Evolutionary conservation across 2,797 vertebrate genomes (phyloP).

Genomic region (Borostomias antarcticus): DNA sequence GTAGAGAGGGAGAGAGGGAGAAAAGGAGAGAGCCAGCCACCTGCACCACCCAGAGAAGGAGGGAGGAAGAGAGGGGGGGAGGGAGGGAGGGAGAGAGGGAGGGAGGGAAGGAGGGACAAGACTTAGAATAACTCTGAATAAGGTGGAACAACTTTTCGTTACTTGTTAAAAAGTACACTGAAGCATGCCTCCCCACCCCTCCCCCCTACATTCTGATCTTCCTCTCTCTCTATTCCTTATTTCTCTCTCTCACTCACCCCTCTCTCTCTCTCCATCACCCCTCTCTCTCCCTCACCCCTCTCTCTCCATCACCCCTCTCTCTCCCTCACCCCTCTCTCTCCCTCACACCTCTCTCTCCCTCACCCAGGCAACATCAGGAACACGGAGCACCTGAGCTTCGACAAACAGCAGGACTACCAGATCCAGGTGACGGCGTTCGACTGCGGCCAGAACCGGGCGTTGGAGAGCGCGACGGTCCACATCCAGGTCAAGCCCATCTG

Average conservation of each 20-base stretch:
- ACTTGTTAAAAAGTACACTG: no score
- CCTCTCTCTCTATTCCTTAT: no score
- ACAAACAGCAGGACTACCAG: conserved; percentile 88
- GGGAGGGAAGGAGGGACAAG: neutral
- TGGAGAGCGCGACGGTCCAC: conserved; percentile 80
- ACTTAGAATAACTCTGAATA: no score
- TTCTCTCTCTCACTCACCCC: no score
- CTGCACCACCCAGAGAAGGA: neutral
- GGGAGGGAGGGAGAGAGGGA: neutral
- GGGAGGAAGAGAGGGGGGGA: conserved; percentile 14
- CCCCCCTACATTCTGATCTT: no score
- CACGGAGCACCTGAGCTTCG: conserved; percentile 92
- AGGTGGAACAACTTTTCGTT: no score
- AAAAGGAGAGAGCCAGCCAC: neutral
- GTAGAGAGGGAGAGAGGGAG: neutral
- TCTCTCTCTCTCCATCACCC: no score
- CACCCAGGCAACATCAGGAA: conserved; percentile 96
- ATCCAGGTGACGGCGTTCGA: conserved; percentile 93
- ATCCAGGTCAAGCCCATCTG: conserved; percentile 94
- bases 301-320: no score
- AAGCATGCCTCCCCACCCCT: no score
- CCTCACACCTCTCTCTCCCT: no score
- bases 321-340: neutral
- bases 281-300: no score
- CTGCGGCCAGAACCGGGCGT: conserved; percentile 97